Evolutionary conservation across 2,797 vertebrate species (phyloP), one percentile per base, ranked within the genome.

Genomic region (Tragelaphus oryx): DNA sequence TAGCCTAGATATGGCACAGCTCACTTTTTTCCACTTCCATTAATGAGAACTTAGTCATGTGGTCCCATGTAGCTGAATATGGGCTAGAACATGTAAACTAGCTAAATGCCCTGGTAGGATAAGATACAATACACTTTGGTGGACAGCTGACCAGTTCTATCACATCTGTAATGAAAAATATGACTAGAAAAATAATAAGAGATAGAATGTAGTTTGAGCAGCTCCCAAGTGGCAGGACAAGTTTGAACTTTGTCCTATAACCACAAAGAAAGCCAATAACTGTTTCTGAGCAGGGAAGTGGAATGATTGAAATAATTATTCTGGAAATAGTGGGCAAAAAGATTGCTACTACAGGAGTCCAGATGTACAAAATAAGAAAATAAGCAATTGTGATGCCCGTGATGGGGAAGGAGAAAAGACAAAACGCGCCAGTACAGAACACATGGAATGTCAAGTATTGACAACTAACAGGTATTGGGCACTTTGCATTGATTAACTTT

Each of bases 81-180:
- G 44, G 78, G 4, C 59, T 24, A 28, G 28, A 22, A 48, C 59
- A 20, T 65, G 10, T 57, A 57, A 89, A 89, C 44, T 50, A 76
- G 28, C 52, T 37, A 44, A 78, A 28, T 82, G 37, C 46, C 30
- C 11, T 84, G 9, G 46, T 75, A 79, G 76, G 76, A 76, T 37
- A 92, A 80, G 13, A 20, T 50, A 60, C 8, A 37, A 52, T 12
- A 52, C 48, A 65, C 57, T 78, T 76, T 87, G 33, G 7, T 41
- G 10, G 37, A 54, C 4, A 79, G 14, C 68, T 82, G 28, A 10
- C 62, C 24, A 48, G 54, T 52, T 78, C 46, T 76, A 44, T 59
- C 44, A 95, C 79, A 88, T 37, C 20, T 78, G 4, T 91, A 91
- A 48, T 91, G 46, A 62, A 85, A 95, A 91, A 57, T 92, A 55